Base-by-base conservation (phyloP, 2,113 vertebrate genomes). In the Circaetus gallicus region DNA sequence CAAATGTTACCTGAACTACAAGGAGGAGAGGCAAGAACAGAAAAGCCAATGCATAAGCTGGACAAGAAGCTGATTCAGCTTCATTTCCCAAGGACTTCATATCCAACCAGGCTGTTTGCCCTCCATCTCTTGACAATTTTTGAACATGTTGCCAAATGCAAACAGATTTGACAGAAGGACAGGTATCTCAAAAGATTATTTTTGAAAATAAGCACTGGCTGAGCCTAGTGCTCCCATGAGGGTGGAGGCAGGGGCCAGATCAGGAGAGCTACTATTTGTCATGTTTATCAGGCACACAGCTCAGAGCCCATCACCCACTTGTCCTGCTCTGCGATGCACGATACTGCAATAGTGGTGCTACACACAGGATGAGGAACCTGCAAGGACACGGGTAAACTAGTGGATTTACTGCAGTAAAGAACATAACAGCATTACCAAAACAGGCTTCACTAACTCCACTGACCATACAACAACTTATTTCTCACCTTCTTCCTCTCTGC, bases 301-400 rank as follows among this genome's bases (percentile, higher is more conserved):
- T 52, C 13, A 0, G 63, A 85, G 55, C 22, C 4, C 0, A 19
- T 10, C 3, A 5, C 21, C 82, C n/a, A 13, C 2, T 0, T 8
- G 49, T 32, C 49, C 49, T 8, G 29, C 32, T 40, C n/a, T 47
- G 58, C 59, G 52, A 11, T 8, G 17, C 52, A n/a, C 2, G 0
- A 3, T 6, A 25, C 82, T 40, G 52, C 45, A 42, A 4, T 0
- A 20, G 14, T 73, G 49, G 24, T 14, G 19, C 6, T 9, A 22
- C 42, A 19, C 42, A 16, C 26, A 31, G 28, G 11, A 4, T 19
- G 14, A 7, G 42, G 5, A 65, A 16, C 29, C 24, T 31, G 14
- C 50, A 52, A 13, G 40, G 32, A 21, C 43, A 78, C 0, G 0
- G 45, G 26, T 22, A 31, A 62, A 13, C 29, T 12, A 12, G 1